phyloP scores from a whole-genome alignment of 2,888 invertebrate species.

The Mimachlamys varia region DNA sequence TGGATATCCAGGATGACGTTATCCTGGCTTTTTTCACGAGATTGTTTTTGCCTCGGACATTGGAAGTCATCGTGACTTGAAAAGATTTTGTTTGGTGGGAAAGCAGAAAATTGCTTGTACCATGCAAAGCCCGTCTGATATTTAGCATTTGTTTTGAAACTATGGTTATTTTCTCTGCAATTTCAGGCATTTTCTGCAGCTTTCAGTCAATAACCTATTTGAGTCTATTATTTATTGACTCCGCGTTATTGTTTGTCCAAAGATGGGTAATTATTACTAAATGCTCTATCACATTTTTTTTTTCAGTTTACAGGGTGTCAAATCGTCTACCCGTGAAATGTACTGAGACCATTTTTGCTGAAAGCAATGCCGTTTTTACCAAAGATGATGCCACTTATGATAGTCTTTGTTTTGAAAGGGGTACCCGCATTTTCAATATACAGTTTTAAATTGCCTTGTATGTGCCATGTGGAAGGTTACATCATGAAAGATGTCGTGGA shows the following conservation, averaged over 20 bases:
- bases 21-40: neutral
- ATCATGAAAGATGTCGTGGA: neutral
- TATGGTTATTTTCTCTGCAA: too few relatives aligned
- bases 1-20: too few relatives aligned
- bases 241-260: slow-evolving; percentile 37
- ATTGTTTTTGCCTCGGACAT: neutral
- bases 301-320: neutral
- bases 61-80: neutral
- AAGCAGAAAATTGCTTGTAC: neutral
- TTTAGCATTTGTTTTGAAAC: neutral
- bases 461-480: neutral
- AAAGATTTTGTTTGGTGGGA: neutral
- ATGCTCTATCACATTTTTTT: neutral
- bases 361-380: neutral
- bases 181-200: neutral
- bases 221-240: neutral
- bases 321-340: neutral
- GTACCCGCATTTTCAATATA: neutral
- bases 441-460: neutral
- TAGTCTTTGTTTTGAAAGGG: neutral
- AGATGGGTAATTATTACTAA: neutral
- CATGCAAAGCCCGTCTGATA: neutral
- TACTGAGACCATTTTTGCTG: neutral
- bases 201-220: neutral
- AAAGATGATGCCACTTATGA: neutral